Percentiles rank a stretch among this genome's conserved stretches.
These are phyloP conservation scores for Mactromeris polynyma DNA, from an alignment of 2,888 invertebrate species.

Conservation along the genomic window DNA sequence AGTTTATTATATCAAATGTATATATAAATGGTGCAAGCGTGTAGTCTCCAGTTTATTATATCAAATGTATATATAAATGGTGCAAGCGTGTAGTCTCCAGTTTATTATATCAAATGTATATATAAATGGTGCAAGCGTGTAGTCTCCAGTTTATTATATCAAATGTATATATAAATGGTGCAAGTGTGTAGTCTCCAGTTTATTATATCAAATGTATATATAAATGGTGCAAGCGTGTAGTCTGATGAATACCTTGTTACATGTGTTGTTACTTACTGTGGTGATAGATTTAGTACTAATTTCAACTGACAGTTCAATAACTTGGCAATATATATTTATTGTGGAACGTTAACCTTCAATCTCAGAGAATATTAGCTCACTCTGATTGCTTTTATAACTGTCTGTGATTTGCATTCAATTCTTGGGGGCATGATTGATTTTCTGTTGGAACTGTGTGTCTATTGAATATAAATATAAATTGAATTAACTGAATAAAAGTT, in stretches of 20 bases:
- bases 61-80: too few relatives aligned
- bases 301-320: background rate
- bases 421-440: background rate
- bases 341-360: background rate
- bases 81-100: too few relatives aligned
- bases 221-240: background rate
- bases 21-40: too few relatives aligned
- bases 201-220: background rate
- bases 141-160: too few relatives aligned
- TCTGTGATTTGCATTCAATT: background rate
- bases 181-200: too few relatives aligned
- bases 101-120: too few relatives aligned
- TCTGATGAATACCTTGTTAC: background rate
- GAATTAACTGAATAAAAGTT: background rate
- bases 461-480: constrained; percentile 10
- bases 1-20: too few relatives aligned
- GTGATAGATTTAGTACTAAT: constrained; percentile 10
- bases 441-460: background rate
- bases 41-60: too few relatives aligned
- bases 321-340: background rate
- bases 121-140: too few relatives aligned
- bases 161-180: too few relatives aligned
- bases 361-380: background rate
- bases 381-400: background rate
- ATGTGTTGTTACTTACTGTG: background rate